Conservation (phyloP, 2,888 invertebrate species). For the Acholoe squamosa region DNA sequence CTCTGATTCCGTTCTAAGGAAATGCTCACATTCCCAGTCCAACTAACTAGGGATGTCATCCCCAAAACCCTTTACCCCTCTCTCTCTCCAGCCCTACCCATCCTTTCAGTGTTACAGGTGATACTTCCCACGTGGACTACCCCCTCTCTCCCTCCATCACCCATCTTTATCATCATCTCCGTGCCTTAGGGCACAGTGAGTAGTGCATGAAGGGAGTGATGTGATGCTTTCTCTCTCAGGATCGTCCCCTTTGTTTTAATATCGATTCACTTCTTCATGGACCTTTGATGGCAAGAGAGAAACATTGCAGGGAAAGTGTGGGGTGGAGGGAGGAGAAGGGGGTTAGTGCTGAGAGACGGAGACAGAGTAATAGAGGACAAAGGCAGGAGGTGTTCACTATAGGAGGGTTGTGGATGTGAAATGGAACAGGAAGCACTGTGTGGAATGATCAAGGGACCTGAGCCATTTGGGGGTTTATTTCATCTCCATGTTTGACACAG, state of each 20-base stretch:
- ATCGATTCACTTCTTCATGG: conserved; percentile 15
- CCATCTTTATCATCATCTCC: neutral
- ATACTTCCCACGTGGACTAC: conserved; percentile 12
- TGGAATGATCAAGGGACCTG: too few relatives aligned
- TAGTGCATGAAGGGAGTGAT: neutral
- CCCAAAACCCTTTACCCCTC: neutral
- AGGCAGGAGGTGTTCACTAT: too few relatives aligned
- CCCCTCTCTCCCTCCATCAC: neutral
- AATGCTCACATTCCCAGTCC: neutral
- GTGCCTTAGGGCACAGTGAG: neutral
- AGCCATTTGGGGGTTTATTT: too few relatives aligned
- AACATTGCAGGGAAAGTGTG: neutral
- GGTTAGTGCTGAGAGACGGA: neutral
- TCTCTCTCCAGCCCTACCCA: neutral
- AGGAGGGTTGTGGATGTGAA: neutral
- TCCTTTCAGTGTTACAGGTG: neutral
- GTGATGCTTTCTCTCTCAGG: neutral
- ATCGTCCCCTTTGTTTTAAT: conserved; percentile 11
- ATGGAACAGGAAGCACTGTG: neutral
- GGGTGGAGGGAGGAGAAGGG: neutral
- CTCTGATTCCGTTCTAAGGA: neutral
- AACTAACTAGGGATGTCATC: neutral
- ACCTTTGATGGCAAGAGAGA: neutral
- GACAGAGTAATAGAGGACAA: neutral
- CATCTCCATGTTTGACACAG: too few relatives aligned